These are phyloP conservation scores for Adelges cooleyi DNA, from an alignment of 1,140 invertebrate genomes.

Conservation along the genomic window DNA sequence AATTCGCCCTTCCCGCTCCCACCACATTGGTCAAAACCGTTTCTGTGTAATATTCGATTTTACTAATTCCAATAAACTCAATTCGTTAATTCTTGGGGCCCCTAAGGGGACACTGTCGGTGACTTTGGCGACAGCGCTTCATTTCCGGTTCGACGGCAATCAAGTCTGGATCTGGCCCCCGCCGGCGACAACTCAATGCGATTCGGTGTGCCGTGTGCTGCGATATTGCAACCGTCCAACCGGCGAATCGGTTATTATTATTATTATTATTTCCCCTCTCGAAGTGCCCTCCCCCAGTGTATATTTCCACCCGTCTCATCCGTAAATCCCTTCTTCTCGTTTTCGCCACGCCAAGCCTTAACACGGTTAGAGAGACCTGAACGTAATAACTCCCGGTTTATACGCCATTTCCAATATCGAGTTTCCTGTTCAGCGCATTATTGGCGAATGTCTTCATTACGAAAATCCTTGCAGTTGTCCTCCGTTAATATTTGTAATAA, in stretches of 20 bases:
- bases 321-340: no score
- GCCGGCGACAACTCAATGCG: not conserved
- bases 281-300: not conserved
- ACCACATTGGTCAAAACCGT: no score
- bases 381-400: not conserved
- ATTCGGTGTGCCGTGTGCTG: not conserved
- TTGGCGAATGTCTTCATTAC: not conserved
- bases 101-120: not conserved
- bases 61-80: not conserved
- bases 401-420: not conserved
- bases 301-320: not conserved
- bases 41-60: no score
- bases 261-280: not conserved
- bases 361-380: not conserved
- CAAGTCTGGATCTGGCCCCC: not conserved
- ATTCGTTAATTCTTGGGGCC: not conserved
- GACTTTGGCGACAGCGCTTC: not conserved
- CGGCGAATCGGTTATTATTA: slow-evolving; percentile 23
- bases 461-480: no score
- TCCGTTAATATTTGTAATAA: no score
- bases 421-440: not conserved
- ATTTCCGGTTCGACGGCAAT: slow-evolving; percentile 22
- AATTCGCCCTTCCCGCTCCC: no score
- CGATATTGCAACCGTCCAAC: slow-evolving; percentile 13
- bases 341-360: no score